These are phyloP conservation scores for Ypsolopha scabrella DNA, from an alignment of 2,888 invertebrate species.

Conservation along the genomic window DNA sequence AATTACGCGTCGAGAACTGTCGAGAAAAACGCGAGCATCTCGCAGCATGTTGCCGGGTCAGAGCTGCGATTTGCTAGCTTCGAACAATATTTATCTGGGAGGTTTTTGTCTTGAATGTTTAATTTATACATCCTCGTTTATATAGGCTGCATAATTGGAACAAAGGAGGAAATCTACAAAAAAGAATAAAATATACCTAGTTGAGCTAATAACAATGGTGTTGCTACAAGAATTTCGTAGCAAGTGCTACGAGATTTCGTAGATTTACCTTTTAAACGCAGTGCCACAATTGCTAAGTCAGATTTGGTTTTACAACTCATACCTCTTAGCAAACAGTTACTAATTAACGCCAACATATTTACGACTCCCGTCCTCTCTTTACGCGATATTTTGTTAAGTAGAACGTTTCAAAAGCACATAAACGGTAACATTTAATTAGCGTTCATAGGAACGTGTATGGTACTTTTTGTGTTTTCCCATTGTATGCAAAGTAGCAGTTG, in stretches of 20 bases:
- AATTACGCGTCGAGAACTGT: conserved; percentile 62
- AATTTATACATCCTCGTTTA: no score
- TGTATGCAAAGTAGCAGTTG: conserved; percentile 59
- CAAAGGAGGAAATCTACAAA: no score
- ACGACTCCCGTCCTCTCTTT: no score
- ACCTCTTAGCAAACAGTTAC: background rate
- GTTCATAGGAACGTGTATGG: conserved; percentile 49
- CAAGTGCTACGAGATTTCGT: background rate
- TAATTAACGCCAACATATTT: background rate
- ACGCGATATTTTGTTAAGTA: background rate
- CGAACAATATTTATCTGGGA: background rate
- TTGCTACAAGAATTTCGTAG: background rate
- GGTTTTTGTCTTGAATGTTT: no score
- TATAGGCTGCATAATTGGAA: no score
- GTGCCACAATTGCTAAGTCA: background rate
- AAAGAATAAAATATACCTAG: no score
- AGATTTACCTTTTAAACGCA: background rate
- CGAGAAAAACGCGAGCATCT: conserved; percentile 42
- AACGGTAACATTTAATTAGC: conserved; percentile 61
- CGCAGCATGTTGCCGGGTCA: conserved; percentile 9
- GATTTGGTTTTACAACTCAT: background rate
- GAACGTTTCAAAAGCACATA: conserved; percentile 39
- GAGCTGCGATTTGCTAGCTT: background rate
- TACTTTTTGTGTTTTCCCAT: conserved; percentile 49
- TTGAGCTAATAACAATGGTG: no score